A percentile compares a stretch with the other conserved stretches of the same genome.
These are phyloP conservation scores for Meleagris gallopavo DNA, from an alignment of 2,113 vertebrate genomes.

Conservation along the genomic window DNA sequence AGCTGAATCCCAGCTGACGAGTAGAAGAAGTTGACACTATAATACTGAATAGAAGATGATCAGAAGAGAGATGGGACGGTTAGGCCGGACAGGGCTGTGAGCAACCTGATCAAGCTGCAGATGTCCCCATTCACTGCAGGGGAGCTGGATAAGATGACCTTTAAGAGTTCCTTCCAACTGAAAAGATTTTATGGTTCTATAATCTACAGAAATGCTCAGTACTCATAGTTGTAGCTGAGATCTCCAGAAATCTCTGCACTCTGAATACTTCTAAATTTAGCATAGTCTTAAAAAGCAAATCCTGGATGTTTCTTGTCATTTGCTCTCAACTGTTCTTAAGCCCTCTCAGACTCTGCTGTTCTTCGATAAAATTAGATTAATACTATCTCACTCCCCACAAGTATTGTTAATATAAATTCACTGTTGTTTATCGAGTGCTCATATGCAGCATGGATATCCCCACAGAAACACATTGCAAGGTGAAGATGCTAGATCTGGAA, in stretches of 20 bases:
- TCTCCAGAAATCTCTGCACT: not conserved
- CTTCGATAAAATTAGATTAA: slow-evolving; percentile 1
- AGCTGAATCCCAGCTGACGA: too few relatives aligned
- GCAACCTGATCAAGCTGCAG: too few relatives aligned
- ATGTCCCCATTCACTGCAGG: too few relatives aligned
- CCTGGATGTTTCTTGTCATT: not conserved
- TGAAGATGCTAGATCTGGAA: not conserved
- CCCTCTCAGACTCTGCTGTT: not conserved
- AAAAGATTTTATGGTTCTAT: too few relatives aligned
- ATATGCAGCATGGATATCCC: not conserved
- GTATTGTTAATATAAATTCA: not conserved
- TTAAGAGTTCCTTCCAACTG: too few relatives aligned
- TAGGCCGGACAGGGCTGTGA: too few relatives aligned
- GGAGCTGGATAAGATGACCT: too few relatives aligned
- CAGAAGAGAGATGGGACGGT: too few relatives aligned
- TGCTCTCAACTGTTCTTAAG: not conserved
- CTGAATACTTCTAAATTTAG: not conserved
- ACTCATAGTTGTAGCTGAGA: not conserved
- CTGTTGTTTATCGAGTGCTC: not conserved
- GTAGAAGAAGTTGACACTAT: too few relatives aligned
- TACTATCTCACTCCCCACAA: not conserved
- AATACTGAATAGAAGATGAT: too few relatives aligned
- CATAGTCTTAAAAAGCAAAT: not conserved
- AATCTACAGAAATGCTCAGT: not conserved
- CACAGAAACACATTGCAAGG: not conserved